Evolutionary conservation across 2,113 vertebrate genomes (phyloP).

Genomic region (Mus spicilegus): DNA sequence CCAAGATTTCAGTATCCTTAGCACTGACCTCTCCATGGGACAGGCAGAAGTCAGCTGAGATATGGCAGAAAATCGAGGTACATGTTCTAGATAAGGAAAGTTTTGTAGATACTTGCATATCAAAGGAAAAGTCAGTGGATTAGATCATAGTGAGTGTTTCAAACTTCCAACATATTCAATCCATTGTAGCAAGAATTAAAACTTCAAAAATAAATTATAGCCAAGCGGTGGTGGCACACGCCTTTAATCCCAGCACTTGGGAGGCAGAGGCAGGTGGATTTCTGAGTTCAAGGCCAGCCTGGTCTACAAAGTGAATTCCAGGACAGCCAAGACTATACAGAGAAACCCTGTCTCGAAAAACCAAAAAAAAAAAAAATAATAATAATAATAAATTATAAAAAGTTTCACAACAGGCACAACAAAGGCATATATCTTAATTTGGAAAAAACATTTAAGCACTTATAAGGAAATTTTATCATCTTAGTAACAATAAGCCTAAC

Average conservation of each 20-base stretch:
- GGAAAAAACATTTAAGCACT: not conserved
- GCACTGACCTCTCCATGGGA: no score
- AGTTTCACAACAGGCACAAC: not conserved
- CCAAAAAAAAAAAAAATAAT: no score
- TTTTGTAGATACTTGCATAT: not conserved
- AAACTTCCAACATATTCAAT: not conserved
- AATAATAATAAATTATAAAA: slow-evolving; percentile 10
- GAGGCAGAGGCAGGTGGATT: no score
- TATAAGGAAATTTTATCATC: not conserved
- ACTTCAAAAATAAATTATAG: not conserved
- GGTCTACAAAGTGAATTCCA: no score
- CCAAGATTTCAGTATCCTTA: no score
- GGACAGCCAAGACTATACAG: no score
- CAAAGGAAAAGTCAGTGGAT: not conserved
- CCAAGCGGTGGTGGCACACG: no score
- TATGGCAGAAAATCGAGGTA: not conserved
- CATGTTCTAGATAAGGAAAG: not conserved
- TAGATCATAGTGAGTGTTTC: not conserved
- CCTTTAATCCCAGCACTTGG: no score
- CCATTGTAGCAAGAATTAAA: not conserved
- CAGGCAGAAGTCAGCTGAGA: no score
- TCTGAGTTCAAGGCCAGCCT: no score
- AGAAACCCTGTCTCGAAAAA: no score
- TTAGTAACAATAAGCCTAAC: not conserved
- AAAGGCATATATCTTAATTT: slow-evolving; percentile 2